Evolutionary conservation across 2,888 invertebrate species (phyloP), one percentile per base, ranked within the genome.

Genomic region (Pyrochroa serraticornis): DNA sequence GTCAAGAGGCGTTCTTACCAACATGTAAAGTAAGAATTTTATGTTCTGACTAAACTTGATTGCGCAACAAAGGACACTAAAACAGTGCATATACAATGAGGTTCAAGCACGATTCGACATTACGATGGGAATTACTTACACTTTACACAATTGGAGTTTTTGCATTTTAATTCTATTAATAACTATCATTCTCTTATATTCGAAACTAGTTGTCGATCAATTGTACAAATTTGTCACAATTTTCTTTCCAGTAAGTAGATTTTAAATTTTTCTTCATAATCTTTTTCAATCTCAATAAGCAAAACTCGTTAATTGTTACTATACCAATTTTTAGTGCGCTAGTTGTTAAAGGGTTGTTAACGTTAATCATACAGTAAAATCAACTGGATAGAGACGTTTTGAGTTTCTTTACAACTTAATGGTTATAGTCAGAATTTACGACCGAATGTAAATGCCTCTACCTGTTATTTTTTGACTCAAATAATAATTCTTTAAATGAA

Each of bases 371-470:
- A 34, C 52, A 62, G 53, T 60, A 59, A 63, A 65, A 60, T 58
- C 50, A 47, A 47, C 60, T 60, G 51, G 59, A 66, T 66, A 63
- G 63, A 67, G 65, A 67, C 49, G 61, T 65, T 65, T 58, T 62
- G 50, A 58, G 63, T 63, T 64, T 63, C 64, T 63, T 64, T 57
- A 60, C 58, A 62, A 60, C 57, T 64, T 63, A 64, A 67, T 64
- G 62, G 67, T 67, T 65, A 65, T 64, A 31, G 63, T 60, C 60
- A 62, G 61, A 62, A 65, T 67, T 67, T 67, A 67, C 62, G 67
- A 65, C 58, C 64, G 57, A 63, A 60, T 61, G 60, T 59, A 63
- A 51, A 54, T 64, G 41, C 22, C 50, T 56, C 44, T 39, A 63
- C 57, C 53, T 58, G 58, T 39, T 49, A 41, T 58, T 66, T 66